phyloP scores from a whole-genome alignment of 1,140 invertebrate genomes.

The Leptestheria dahalacensis region DNA sequence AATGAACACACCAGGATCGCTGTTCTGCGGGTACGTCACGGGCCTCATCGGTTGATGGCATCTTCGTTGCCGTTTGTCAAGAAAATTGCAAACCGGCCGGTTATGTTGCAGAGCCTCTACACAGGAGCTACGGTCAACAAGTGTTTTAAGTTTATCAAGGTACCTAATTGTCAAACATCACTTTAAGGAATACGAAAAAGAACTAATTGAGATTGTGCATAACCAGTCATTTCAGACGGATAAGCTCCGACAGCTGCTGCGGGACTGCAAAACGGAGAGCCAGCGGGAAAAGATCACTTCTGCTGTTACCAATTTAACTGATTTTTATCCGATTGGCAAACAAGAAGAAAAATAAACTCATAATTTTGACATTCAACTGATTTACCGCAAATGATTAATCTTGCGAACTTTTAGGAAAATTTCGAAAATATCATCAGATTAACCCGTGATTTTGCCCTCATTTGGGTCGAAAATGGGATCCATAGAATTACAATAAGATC shows the following conservation, averaged over 20 bases:
- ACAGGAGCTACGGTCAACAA: conserved; percentile 59
- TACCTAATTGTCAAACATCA: conserved; percentile 17
- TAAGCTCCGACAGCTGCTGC: background rate
- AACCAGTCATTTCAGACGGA: background rate
- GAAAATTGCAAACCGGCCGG: conserved; percentile 40
- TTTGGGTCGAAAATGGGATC: too few relatives aligned
- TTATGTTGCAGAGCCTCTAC: conserved; percentile 46
- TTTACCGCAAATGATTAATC: too few relatives aligned
- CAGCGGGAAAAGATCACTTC: background rate
- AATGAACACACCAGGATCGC: conserved; percentile 55
- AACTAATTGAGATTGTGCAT: background rate
- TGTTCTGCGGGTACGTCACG: conserved; percentile 48
- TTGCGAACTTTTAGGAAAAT: too few relatives aligned
- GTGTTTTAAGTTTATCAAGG: conserved; percentile 51
- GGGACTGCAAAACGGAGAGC: background rate
- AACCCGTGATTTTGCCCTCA: too few relatives aligned
- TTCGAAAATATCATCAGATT: too few relatives aligned
- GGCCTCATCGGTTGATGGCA: conserved; percentile 50
- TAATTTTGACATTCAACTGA: too few relatives aligned
- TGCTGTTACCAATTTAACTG: too few relatives aligned
- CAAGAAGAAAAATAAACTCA: too few relatives aligned
- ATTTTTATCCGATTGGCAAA: too few relatives aligned
- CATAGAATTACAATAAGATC: too few relatives aligned
- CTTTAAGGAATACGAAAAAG: background rate
- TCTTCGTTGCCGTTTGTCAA: conserved; percentile 47